phyloP scores from a whole-genome alignment of 2,113 vertebrate genomes.

The Heteronetta atricapilla region DNA sequence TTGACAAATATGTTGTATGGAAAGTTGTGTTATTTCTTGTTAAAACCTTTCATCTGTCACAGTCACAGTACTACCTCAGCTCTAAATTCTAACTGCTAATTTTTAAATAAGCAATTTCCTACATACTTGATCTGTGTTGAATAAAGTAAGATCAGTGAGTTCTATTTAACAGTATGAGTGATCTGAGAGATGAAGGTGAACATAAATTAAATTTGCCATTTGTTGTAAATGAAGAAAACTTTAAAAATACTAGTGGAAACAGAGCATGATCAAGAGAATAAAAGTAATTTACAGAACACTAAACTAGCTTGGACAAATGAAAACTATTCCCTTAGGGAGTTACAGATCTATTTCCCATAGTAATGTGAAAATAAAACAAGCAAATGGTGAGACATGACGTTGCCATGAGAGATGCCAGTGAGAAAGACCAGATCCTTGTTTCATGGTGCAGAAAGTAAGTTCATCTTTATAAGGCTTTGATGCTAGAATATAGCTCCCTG shows the following conservation, averaged over 20 bases:
- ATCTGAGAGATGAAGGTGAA: slow-evolving; percentile 27
- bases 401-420: neutral
- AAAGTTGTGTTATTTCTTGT: slow-evolving; percentile 22
- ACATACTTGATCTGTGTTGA: neutral
- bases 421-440: slow-evolving; percentile 14
- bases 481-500: neutral
- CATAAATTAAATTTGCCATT: slow-evolving; percentile 23
- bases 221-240: slow-evolving; percentile 6
- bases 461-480: slow-evolving; percentile 25
- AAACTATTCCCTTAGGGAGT: neutral
- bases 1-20: slow-evolving; percentile 44
- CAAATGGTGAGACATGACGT: neutral
- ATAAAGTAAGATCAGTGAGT: neutral
- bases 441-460: neutral
- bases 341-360: neutral
- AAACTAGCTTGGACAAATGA: neutral
- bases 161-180: neutral
- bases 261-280: slow-evolving; percentile 33
- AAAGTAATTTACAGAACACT: slow-evolving; percentile 24
- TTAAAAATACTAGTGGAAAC: neutral
- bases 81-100: slow-evolving; percentile 8
- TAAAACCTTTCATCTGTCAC: slow-evolving; percentile 44
- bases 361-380: slow-evolving; percentile 2
- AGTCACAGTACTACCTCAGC: neutral
- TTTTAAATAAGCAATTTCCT: slow-evolving; percentile 27